phyloP scores from a whole-genome alignment of 2,888 invertebrate genomes.

The Pyrrhia umbra region DNA sequence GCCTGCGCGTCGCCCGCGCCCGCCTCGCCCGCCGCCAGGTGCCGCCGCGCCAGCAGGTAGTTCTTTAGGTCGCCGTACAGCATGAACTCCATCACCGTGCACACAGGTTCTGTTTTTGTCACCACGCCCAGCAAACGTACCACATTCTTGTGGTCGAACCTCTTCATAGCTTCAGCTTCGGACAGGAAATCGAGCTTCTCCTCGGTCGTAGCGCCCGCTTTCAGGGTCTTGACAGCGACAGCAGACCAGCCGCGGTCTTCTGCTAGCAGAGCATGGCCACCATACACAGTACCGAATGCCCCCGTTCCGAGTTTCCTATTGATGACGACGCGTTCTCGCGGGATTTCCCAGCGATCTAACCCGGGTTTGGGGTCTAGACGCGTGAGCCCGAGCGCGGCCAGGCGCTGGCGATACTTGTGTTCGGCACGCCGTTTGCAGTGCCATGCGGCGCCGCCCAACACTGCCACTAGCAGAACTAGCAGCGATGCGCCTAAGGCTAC shows the following conservation, averaged over 20 bases:
- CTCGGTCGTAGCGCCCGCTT: slow-evolving; percentile 94
- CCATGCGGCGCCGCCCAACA: slow-evolving; percentile 72
- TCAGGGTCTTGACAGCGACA: slow-evolving; percentile 97
- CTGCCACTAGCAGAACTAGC: slow-evolving; percentile 70
- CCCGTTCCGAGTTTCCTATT: slow-evolving; percentile 96
- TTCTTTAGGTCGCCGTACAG: slow-evolving; percentile 97
- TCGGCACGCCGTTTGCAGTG: slow-evolving; percentile 78
- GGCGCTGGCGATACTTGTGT: slow-evolving; percentile 75
- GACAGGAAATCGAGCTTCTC: slow-evolving; percentile 97
- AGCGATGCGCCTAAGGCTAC: slow-evolving; percentile 78
- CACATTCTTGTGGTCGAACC: slow-evolving; percentile 97
- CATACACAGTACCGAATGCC: slow-evolving; percentile 97
- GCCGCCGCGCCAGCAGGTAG: slow-evolving; percentile 95
- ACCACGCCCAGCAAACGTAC: slow-evolving; percentile 96
- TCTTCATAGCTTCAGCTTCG: slow-evolving; percentile 98
- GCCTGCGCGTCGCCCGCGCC: slow-evolving; percentile 95
- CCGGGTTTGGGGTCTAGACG: slow-evolving; percentile 76
- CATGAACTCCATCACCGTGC: slow-evolving; percentile 98
- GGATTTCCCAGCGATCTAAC: slow-evolving; percentile 96
- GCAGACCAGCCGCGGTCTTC: slow-evolving; percentile 93
- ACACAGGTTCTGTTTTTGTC: slow-evolving; percentile 96
- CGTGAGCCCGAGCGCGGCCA: slow-evolving; percentile 76
- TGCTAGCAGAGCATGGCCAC: slow-evolving; percentile 94
- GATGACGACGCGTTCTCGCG: slow-evolving; percentile 95
- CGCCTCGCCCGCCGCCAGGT: slow-evolving; percentile 95